Conservation (phyloP, 1,140 invertebrate genomes). For the Bombus affinis region DNA sequence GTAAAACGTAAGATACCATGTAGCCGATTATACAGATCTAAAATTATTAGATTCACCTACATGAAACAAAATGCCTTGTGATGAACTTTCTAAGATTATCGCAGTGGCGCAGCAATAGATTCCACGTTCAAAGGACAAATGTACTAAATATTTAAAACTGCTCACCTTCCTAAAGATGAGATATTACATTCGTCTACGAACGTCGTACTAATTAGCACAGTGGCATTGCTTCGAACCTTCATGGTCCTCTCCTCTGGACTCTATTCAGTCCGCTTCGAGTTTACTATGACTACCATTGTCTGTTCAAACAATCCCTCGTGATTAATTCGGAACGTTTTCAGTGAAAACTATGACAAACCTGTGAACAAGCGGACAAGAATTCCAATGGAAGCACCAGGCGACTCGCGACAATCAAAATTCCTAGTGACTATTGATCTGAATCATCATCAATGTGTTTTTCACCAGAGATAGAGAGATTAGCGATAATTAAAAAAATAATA, state of each 20-base stretch:
- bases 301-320: constrained; percentile 62
- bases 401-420: constrained; percentile 46
- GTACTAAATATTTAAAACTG: constrained; percentile 20
- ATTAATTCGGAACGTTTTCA: constrained; percentile 66
- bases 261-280: constrained; percentile 56
- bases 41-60: too few species aligned
- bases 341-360: constrained; percentile 56
- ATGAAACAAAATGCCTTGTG: not conserved
- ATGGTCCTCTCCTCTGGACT: constrained; percentile 27
- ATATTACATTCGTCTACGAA: constrained; percentile 46
- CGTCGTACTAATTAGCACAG: constrained; percentile 59
- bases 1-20: too few species aligned
- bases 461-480: too few species aligned
- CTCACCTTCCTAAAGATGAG: constrained; percentile 24
- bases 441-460: not conserved
- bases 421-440: not conserved
- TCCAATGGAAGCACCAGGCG: not conserved
- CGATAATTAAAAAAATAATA: not conserved
- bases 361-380: constrained; percentile 35
- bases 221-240: constrained; percentile 53
- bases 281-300: constrained; percentile 64
- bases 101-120: not conserved
- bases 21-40: too few species aligned
- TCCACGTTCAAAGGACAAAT: not conserved
- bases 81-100: not conserved